Base-by-base conservation (phyloP, 2,888 invertebrate genomes). In the Drosophila mulleri region DNA sequence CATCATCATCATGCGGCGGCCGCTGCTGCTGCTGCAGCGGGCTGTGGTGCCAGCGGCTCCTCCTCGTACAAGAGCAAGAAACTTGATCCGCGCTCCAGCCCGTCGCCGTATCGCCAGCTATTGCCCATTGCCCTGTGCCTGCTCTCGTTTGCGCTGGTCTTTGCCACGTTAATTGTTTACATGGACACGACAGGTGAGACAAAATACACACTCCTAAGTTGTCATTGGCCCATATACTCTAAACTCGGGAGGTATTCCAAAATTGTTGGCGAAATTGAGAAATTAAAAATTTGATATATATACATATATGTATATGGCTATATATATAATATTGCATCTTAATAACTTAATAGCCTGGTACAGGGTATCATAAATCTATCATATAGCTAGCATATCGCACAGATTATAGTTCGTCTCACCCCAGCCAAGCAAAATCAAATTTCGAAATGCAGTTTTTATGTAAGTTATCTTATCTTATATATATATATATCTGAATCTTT, bases 111-210 rank as follows among this genome's bases (percentile, higher is more conserved):
- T 77, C 92, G 93, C 78, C 93, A 93, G 78, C 93, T 96, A 68
- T 92, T 96, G 88, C 96, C 96, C 0, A 95, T 96, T 39, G 95
- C 95, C 53, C 93, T 96, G 76, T 97, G 96, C 93, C 94, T 96
- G 77, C 93, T 96, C 72, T 96, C 96, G 12, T 97, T 97, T 93
- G 96, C 96, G 67, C 96, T 96, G 37, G 96, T 96, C 37, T 96
- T 96, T 95, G 96, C 96, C 14, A 94, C 96, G 89, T 94, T 97
- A 78, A 94, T 96, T 50, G 94, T 96, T 80, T 96, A 96, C 92
- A 96, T 96, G 95, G 96, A 96, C 92, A 96, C 96, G 83, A 96
- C 95, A 93, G 96, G 96, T 96, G 92, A 94, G 92, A 65, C 32
- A 41, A 57, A 18, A 48, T 41, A 3, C 48, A 50, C 48, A 50